These are phyloP conservation scores for Coryphaenoides rupestris DNA, from an alignment of 2,113 vertebrate species.

Conservation along the genomic window DNA sequence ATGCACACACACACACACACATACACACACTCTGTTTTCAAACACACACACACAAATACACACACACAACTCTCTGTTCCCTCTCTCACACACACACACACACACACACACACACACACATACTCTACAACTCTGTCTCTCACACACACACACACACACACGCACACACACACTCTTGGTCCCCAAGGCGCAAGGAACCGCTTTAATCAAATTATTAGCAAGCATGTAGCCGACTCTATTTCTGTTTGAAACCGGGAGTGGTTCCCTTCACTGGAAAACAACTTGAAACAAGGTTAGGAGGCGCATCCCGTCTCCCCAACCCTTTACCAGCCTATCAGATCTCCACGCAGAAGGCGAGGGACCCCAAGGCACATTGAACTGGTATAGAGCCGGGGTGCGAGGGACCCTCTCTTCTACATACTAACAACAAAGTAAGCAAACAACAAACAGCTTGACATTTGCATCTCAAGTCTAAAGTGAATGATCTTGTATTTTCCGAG, in stretches of 20 bases:
- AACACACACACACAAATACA: no score
- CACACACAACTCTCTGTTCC: no score
- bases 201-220: slow-evolving; percentile 54
- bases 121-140: no score
- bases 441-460: slow-evolving; percentile 37
- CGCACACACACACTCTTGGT: slow-evolving; percentile 23
- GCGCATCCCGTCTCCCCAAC: slow-evolving; percentile 7
- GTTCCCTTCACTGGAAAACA: slow-evolving; percentile 43
- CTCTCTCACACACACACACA: no score
- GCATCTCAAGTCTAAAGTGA: slow-evolving; percentile 36
- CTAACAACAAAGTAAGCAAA: no score
- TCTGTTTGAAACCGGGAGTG: slow-evolving; percentile 31
- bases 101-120: no score
- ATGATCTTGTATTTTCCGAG: slow-evolving; percentile 35
- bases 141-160: no score
- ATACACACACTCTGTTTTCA: no score
- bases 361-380: slow-evolving; percentile 34
- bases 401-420: background rate
- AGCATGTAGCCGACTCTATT: slow-evolving; percentile 36
- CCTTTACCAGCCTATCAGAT: slow-evolving; percentile 36
- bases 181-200: slow-evolving; percentile 34
- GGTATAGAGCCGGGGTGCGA: slow-evolving; percentile 12
- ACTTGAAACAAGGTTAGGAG: slow-evolving; percentile 35
- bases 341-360: slow-evolving; percentile 12
- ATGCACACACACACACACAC: no score